Percentiles rank a stretch among this genome's conserved stretches.
These are phyloP conservation scores for Pomacea maculata DNA, from an alignment of 1,140 invertebrate genomes.

Conservation along the genomic window DNA sequence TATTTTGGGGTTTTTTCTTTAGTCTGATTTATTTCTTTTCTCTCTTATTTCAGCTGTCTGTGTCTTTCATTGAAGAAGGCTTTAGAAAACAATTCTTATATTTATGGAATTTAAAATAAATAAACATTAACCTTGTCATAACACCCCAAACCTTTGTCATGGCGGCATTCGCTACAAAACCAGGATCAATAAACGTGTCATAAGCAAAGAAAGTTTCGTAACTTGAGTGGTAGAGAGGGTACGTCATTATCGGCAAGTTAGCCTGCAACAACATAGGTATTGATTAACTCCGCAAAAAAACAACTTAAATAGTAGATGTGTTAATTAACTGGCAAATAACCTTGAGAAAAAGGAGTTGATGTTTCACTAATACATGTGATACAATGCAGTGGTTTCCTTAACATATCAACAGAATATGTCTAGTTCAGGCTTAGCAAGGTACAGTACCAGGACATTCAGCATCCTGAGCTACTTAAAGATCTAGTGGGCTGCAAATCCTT, in stretches of 20 bases:
- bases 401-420: too few relatives aligned
- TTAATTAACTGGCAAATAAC: too few relatives aligned
- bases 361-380: too few relatives aligned
- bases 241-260: slow-evolving; percentile 34
- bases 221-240: slow-evolving; percentile 65
- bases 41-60: neutral
- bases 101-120: neutral
- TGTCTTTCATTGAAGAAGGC: neutral
- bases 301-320: too few relatives aligned
- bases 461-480: too few relatives aligned
- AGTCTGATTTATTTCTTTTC: neutral
- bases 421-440: too few relatives aligned
- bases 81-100: neutral
- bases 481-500: too few relatives aligned
- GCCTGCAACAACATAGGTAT: neutral
- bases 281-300: slow-evolving; percentile 8
- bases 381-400: too few relatives aligned
- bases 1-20: neutral
- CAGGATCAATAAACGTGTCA: slow-evolving; percentile 60
- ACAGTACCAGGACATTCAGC: too few relatives aligned
- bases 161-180: slow-evolving; percentile 33
- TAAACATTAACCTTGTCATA: slow-evolving; percentile 1
- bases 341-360: too few relatives aligned
- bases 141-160: slow-evolving; percentile 29
- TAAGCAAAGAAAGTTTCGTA: slow-evolving; percentile 64